These are phyloP conservation scores for Fulmarus glacialis DNA, from an alignment of 2,113 vertebrate species.

Conservation along the genomic window DNA sequence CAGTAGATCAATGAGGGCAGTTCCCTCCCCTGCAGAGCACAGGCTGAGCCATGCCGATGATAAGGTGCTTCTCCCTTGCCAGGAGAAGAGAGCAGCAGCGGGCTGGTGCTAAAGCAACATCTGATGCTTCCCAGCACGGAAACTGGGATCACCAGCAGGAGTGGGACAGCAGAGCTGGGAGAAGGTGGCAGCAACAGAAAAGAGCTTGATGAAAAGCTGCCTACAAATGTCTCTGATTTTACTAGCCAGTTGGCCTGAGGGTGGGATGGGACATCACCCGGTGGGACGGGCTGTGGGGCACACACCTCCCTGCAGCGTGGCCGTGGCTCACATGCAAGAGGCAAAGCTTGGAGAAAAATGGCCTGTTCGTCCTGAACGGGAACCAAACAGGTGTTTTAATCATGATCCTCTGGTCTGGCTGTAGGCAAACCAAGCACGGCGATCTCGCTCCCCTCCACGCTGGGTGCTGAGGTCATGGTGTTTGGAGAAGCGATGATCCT, in stretches of 20 bases:
- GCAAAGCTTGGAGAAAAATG: not conserved
- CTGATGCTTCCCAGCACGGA: not conserved
- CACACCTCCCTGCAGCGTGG: not conserved
- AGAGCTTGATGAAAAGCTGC: not conserved
- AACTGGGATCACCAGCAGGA: not conserved
- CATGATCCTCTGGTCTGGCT: not conserved
- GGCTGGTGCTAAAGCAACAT: not conserved
- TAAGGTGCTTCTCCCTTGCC: not conserved
- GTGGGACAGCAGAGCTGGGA: not conserved
- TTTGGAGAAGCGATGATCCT: not conserved
- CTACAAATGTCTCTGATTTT: not conserved
- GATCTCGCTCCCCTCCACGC: rapidly evolving
- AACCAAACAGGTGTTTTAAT: not conserved
- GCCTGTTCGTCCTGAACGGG: not conserved
- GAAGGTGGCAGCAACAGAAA: not conserved
- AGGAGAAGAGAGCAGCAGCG: rapidly evolving
- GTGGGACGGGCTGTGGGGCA: not conserved
- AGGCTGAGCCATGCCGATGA: not conserved
- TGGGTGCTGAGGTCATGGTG: rapidly evolving
- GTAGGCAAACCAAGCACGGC: not conserved
- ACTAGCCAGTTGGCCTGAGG: not conserved
- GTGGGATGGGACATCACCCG: not conserved
- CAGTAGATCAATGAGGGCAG: not conserved
- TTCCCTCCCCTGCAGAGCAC: not conserved
- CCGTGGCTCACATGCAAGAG: not conserved